Evolutionary conservation across 2,797 vertebrate species (phyloP).

Genomic region (Coregonus suidteri): DNA sequence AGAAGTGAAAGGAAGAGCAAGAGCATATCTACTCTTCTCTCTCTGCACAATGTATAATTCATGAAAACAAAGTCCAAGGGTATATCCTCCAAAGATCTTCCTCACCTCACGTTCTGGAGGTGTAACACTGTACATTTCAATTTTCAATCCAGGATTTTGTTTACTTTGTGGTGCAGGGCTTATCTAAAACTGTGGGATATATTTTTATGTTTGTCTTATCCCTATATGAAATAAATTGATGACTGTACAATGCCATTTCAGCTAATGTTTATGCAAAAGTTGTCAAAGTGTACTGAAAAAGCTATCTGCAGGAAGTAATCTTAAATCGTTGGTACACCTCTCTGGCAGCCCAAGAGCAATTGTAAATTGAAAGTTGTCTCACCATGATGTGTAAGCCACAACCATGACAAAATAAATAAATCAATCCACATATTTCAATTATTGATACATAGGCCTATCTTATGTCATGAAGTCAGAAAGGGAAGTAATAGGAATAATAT

Average conservation of each 20-base stretch:
- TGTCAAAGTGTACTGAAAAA: neutral
- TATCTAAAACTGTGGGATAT: neutral
- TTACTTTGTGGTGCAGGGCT: neutral
- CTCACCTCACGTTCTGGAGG: no score
- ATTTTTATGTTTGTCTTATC: neutral
- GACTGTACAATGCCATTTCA: neutral
- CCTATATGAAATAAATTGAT: neutral
- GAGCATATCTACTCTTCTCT: constrained; percentile 12
- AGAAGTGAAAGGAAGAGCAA: neutral
- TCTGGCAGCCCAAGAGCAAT: constrained; percentile 6
- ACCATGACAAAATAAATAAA: constrained; percentile 30
- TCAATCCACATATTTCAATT: constrained; percentile 49
- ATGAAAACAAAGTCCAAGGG: constrained; percentile 15
- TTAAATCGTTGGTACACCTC: neutral
- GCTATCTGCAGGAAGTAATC: no score
- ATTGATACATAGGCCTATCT: constrained; percentile 25
- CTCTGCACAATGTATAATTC: constrained; percentile 17
- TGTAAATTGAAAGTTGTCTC: neutral
- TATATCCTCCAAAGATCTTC: neutral
- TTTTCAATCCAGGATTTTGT: no score
- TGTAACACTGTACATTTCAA: no score
- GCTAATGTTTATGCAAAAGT: neutral
- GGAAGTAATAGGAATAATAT: constrained; percentile 29
- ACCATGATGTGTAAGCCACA: constrained; percentile 13
- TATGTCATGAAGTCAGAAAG: constrained; percentile 32